Percentiles rank a stretch among this genome's conserved stretches.
Evolutionary conservation across 2,888 invertebrate genomes (phyloP).

Genomic region (Torymus auratus): DNA sequence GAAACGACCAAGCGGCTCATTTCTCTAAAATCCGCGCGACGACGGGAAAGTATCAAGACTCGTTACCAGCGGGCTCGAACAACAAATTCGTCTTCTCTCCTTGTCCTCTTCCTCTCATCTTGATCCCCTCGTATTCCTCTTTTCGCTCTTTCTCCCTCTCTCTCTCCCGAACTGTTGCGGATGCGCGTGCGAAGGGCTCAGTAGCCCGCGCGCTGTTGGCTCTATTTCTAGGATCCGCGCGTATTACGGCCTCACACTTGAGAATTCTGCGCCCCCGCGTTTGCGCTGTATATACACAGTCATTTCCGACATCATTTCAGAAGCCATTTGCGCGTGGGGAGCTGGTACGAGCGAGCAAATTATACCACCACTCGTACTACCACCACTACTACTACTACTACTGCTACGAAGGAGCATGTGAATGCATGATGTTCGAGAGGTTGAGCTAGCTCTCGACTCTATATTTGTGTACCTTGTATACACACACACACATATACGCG

Average conservation of each 20-base stretch:
- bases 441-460: slow-evolving; percentile 7
- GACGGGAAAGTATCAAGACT: slow-evolving; percentile 23
- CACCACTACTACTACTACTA: not conserved
- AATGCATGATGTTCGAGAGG: slow-evolving; percentile 39
- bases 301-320: slow-evolving; percentile 53
- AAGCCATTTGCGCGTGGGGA: slow-evolving; percentile 42
- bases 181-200: too few species aligned
- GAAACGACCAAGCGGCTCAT: not conserved
- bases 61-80: not conserved
- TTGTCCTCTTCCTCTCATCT: too few species aligned
- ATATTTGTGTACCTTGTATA: not conserved
- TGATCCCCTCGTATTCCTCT: not conserved
- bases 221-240: slow-evolving; percentile 47
- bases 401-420: slow-evolving; percentile 17
- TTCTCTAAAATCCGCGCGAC: slow-evolving; percentile 2
- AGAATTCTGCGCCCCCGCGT: slow-evolving; percentile 29
- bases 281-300: slow-evolving; percentile 34
- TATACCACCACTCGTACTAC: not conserved
- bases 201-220: not conserved
- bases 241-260: not conserved
- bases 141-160: not conserved
- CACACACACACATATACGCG: not conserved
- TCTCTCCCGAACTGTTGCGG: not conserved
- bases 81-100: too few species aligned
- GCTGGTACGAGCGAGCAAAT: slow-evolving; percentile 9